These are phyloP conservation scores for Drosophila barbarae DNA, from an alignment of 2,888 invertebrate species.

Conservation along the genomic window DNA sequence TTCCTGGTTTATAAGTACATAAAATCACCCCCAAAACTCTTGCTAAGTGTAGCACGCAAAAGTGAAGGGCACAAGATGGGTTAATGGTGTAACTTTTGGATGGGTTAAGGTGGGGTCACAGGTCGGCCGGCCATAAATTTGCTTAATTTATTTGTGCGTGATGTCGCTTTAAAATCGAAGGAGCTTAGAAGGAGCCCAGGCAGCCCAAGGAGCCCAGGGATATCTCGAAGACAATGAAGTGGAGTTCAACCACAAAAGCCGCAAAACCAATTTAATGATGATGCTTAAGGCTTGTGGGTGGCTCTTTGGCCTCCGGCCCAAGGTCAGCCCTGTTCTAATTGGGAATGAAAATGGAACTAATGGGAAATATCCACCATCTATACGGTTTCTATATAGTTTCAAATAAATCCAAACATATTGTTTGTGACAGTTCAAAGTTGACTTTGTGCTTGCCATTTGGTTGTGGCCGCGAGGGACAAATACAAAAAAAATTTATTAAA, in stretches of 20 bases:
- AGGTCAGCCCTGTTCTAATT: slow-evolving; percentile 1
- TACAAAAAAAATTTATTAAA: slow-evolving; percentile 9
- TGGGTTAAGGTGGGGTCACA: slow-evolving; percentile 11
- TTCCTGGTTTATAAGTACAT: not conserved
- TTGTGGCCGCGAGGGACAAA: slow-evolving; percentile 4
- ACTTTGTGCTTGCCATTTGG: slow-evolving; percentile 6
- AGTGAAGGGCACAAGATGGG: slow-evolving; percentile 1
- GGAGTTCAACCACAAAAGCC: slow-evolving; percentile 43
- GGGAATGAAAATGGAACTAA: not conserved
- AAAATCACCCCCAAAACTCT: not conserved
- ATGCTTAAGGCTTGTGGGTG: slow-evolving; percentile 1
- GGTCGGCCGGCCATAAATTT: slow-evolving; percentile 57
- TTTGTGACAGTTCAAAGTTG: slow-evolving; percentile 9
- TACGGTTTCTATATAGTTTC: not conserved
- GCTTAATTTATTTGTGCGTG: slow-evolving; percentile 63
- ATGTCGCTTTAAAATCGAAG: slow-evolving; percentile 50
- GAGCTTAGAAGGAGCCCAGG: not conserved
- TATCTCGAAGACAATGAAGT: slow-evolving; percentile 1
- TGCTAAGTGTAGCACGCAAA: not conserved
- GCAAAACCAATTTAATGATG: slow-evolving; percentile 62
- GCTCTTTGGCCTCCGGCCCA: slow-evolving; percentile 1
- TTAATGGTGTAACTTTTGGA: slow-evolving; percentile 6
- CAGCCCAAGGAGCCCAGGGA: not conserved
- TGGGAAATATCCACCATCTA: not conserved
- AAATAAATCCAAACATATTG: not conserved